Conservation (phyloP, 2,113 vertebrate genomes). For the Gadus chalcogrammus region DNA sequence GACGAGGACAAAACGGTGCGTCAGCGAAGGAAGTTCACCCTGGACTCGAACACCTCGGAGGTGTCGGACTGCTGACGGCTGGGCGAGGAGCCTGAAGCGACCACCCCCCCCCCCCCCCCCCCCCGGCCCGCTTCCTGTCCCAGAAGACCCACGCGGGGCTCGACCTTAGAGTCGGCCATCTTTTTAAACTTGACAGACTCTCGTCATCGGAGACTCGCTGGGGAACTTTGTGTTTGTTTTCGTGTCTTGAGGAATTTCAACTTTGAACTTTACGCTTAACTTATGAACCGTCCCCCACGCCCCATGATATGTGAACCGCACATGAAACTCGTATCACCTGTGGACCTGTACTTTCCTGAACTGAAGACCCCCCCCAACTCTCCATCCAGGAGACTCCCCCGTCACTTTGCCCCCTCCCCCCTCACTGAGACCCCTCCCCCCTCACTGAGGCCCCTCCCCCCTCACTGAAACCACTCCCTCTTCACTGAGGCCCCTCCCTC, state of each 20-base stretch:
- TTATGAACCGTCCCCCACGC: background rate
- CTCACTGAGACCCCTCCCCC: no score
- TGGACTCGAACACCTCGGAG: constrained; percentile 70
- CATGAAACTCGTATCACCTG: constrained; percentile 18
- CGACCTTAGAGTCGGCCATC: constrained; percentile 1
- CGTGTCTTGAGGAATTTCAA: constrained; percentile 6
- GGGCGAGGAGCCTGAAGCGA: background rate
- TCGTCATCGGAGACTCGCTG: constrained; percentile 9
- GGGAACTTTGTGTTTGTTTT: constrained; percentile 1
- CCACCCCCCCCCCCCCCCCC: no score
- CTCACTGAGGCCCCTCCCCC: background rate
- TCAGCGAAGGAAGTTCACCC: constrained; percentile 63
- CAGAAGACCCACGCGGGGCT: background rate
- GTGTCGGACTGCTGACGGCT: constrained; percentile 71
- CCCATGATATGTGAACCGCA: background rate
- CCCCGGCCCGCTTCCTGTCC: constrained; percentile 13
- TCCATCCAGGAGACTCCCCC: no score
- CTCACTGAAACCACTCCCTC: background rate
- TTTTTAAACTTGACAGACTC: constrained; percentile 17
- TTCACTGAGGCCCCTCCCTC: background rate
- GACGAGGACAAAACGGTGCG: constrained; percentile 72
- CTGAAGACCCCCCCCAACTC: no score
- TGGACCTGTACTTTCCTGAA: background rate
- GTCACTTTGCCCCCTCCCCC: no score
- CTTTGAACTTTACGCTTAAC: background rate